Evolutionary conservation across 2,888 invertebrate genomes (phyloP).

Genomic region (Hypena proboscidalis): DNA sequence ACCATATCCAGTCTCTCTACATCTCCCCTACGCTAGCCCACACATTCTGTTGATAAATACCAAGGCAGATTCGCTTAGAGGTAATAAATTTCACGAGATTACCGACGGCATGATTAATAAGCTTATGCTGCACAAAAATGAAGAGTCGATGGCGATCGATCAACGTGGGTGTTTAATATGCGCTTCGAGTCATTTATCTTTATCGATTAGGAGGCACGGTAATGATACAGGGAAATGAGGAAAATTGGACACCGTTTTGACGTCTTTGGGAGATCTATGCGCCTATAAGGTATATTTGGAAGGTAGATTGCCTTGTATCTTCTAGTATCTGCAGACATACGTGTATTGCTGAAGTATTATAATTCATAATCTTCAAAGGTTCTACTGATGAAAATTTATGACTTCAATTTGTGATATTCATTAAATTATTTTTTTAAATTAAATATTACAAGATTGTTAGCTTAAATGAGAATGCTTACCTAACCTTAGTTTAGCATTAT

Average conservation of each 20-base stretch:
- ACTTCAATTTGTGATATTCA: too few relatives aligned
- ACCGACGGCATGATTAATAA: constrained; percentile 79
- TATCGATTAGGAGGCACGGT: constrained; percentile 63
- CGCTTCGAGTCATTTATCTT: constrained; percentile 74
- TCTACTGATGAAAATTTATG: too few relatives aligned
- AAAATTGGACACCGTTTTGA: constrained; percentile 32
- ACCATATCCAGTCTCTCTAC: constrained; percentile 38
- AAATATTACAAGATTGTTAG: too few relatives aligned
- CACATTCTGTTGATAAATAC: constrained; percentile 83
- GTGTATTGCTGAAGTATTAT: too few relatives aligned
- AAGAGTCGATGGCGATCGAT: constrained; percentile 74
- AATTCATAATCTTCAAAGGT: too few relatives aligned
- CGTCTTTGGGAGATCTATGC: constrained; percentile 21
- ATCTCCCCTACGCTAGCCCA: constrained; percentile 60
- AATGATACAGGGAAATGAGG: constrained; percentile 53
- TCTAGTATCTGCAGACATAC: too few relatives aligned
- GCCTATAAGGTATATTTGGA: constrained; percentile 19
- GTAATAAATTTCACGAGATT: constrained; percentile 84
- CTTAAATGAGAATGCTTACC: too few relatives aligned
- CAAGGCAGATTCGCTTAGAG: constrained; percentile 80
- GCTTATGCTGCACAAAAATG: constrained; percentile 75
- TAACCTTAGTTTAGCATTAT: too few relatives aligned
- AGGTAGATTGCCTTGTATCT: neutral
- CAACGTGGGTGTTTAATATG: constrained; percentile 84
- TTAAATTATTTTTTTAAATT: too few relatives aligned